Evolutionary conservation across 2,797 vertebrate genomes (phyloP).

Genomic region (Varecia variegata): DNA sequence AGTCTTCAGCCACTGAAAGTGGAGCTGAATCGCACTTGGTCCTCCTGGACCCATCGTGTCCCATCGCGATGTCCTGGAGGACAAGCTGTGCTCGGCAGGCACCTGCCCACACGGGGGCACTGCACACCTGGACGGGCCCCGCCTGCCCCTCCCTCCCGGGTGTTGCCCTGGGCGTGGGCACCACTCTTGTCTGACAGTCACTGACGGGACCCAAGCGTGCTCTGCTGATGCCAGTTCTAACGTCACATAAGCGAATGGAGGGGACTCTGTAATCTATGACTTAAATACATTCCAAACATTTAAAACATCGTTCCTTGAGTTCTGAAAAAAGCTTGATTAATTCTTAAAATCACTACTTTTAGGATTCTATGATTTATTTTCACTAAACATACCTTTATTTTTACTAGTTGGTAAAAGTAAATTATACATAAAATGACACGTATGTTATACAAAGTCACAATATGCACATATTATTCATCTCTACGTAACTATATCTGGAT

Average conservation of each 20-base stretch:
- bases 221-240: accelerated
- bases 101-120: accelerated
- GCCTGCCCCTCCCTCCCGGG: no score
- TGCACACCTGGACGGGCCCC: accelerated
- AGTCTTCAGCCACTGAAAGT: no score
- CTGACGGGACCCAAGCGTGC: accelerated
- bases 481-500: background rate
- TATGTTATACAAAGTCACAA: background rate
- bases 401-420: background rate
- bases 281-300: accelerated
- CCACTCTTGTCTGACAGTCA: accelerated
- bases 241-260: accelerated
- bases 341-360: background rate
- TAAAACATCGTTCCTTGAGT: background rate
- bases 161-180: accelerated
- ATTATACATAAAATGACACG: background rate
- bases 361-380: background rate
- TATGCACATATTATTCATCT: background rate
- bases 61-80: accelerated
- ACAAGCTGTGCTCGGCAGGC: accelerated
- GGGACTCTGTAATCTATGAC: accelerated
- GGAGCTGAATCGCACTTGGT: accelerated
- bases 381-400: background rate
- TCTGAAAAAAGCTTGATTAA: background rate
- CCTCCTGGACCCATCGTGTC: accelerated